These are phyloP conservation scores for Orchestia grillus DNA, from an alignment of 1,140 invertebrate species.

Conservation along the genomic window DNA sequence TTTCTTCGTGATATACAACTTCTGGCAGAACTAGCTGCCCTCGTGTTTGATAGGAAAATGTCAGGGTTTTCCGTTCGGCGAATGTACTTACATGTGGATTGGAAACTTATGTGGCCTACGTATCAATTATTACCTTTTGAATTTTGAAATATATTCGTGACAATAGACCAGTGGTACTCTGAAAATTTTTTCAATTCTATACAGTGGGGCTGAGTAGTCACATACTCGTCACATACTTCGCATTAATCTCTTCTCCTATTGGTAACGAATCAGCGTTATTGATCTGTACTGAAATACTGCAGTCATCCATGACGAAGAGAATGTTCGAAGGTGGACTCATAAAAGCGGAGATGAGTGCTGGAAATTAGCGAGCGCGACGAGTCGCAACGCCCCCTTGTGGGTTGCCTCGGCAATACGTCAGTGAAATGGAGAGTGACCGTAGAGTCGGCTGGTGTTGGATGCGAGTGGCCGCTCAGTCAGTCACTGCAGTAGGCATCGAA, in stretches of 20 bases:
- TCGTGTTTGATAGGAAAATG: no score
- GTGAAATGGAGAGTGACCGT: constrained; percentile 55
- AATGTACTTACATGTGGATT: no score
- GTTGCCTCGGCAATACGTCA: constrained; percentile 16
- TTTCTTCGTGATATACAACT: no score
- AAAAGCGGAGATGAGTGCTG: not conserved
- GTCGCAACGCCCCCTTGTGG: constrained; percentile 7
- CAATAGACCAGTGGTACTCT: no score
- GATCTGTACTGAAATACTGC: not conserved
- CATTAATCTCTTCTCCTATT: not conserved
- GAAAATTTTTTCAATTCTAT: no score
- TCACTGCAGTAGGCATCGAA: constrained; percentile 24
- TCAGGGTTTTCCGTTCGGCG: no score
- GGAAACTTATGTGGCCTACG: no score
- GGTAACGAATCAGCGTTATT: not conserved
- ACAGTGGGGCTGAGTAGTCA: no score
- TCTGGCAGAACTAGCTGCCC: no score
- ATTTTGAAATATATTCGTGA: no score
- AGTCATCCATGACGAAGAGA: not conserved
- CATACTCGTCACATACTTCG: no score
- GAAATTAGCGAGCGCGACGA: not conserved
- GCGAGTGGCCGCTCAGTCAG: not conserved
- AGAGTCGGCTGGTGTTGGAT: constrained; percentile 10
- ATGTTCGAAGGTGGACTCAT: not conserved
- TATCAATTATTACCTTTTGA: no score